Conservation (phyloP, 2,888 invertebrate species). For the Allophyes oxyacanthae region DNA sequence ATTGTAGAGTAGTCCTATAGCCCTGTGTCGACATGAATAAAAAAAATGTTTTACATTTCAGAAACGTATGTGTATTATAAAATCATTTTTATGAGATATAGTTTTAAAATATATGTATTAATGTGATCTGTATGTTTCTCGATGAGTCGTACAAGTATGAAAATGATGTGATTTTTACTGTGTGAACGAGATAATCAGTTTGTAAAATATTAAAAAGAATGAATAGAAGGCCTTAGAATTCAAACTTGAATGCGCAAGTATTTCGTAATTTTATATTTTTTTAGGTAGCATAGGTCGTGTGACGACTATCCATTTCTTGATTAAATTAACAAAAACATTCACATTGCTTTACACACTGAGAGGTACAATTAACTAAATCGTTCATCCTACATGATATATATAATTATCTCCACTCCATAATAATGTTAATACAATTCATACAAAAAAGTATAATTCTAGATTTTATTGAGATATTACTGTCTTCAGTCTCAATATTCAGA, state of each 20-base stretch:
- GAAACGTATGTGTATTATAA: conserved; percentile 42
- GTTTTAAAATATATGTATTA: conserved; percentile 29
- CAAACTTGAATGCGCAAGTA: conserved; percentile 37
- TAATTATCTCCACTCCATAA: too few relatives aligned
- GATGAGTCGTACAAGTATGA: conserved; percentile 26
- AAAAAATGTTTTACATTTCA: conserved; percentile 26
- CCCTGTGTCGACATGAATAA: conserved; percentile 20
- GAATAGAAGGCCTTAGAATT: conserved; percentile 34
- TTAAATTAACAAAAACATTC: conserved; percentile 20
- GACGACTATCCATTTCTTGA: conserved; percentile 21
- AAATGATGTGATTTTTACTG: conserved; percentile 27
- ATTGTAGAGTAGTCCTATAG: conserved; percentile 13
- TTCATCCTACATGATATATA: too few relatives aligned
- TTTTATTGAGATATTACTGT: conserved; percentile 2
- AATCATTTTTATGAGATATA: conserved; percentile 42
- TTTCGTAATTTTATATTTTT: conserved; percentile 41
- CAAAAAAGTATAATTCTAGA: not conserved
- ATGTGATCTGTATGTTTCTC: conserved; percentile 31
- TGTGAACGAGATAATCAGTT: conserved; percentile 32
- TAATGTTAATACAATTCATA: not conserved
- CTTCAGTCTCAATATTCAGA: not conserved
- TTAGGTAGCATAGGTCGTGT: conserved; percentile 26
- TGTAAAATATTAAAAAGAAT: conserved; percentile 28
- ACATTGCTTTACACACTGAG: conserved; percentile 2
- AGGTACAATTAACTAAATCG: conserved; percentile 3